Evolutionary conservation across 1,140 invertebrate species (phyloP).

Genomic region (Solenopsis invicta): DNA sequence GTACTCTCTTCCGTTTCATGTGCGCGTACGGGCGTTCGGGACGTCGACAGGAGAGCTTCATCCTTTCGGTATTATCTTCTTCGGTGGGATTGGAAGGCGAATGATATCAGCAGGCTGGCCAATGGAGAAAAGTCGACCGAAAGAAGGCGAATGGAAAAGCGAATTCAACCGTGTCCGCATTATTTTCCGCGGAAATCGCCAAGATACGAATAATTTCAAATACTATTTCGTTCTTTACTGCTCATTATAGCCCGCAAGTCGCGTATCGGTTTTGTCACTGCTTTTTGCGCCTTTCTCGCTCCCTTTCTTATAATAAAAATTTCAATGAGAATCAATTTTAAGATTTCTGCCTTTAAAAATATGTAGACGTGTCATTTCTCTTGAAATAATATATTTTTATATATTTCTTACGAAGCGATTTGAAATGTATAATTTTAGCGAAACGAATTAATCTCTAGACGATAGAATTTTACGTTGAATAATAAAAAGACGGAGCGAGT

Average conservation of each 20-base stretch:
- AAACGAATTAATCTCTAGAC: neutral
- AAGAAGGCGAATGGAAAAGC: neutral
- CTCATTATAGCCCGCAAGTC: neutral
- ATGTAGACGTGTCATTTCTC: constrained; percentile 1
- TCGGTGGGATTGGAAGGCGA: constrained; percentile 52
- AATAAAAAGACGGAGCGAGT: neutral
- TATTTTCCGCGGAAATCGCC: neutral
- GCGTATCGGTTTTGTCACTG: neutral
- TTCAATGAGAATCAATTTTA: neutral
- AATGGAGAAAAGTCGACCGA: constrained; percentile 44
- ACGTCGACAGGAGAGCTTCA: constrained; percentile 58
- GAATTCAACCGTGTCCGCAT: neutral
- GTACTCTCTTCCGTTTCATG: constrained; percentile 60
- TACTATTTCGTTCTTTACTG: neutral
- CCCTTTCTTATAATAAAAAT: neutral
- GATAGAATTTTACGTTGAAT: constrained; percentile 1
- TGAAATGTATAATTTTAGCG: constrained; percentile 1
- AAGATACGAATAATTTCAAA: constrained; percentile 18
- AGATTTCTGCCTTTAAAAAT: neutral
- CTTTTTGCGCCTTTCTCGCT: neutral
- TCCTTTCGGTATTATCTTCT: constrained; percentile 62
- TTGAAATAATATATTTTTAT: constrained; percentile 22
- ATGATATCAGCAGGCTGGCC: constrained; percentile 41
- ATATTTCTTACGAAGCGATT: neutral
- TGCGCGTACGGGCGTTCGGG: constrained; percentile 43